Percentiles rank a stretch among this genome's conserved stretches.
These are phyloP conservation scores for Yponomeuta malinellus DNA, from an alignment of 2,888 invertebrate genomes.

Conservation along the genomic window DNA sequence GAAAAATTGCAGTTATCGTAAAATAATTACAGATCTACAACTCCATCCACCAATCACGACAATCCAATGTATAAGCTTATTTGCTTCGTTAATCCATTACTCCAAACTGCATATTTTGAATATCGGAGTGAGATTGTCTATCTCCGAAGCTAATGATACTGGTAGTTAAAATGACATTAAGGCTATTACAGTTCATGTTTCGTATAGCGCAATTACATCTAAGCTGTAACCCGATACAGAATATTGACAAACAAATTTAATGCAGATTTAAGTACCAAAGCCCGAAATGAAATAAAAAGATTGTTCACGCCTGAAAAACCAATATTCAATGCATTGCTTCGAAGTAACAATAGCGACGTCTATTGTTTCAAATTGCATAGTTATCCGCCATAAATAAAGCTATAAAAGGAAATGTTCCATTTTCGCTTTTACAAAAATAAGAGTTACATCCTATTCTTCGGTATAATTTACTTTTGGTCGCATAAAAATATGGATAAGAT, in stretches of 20 bases:
- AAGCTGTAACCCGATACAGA: background rate
- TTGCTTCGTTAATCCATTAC: background rate
- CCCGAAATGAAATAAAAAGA: background rate
- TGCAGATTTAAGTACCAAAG: background rate
- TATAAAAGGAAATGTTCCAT: slow-evolving; percentile 27
- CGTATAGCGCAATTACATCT: background rate
- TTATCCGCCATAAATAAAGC: slow-evolving; percentile 27
- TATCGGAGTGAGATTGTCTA: background rate
- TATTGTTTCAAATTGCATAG: slow-evolving; percentile 31
- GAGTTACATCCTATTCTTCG: slow-evolving; percentile 20
- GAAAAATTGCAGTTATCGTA: too few species aligned
- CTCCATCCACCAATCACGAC: too few species aligned
- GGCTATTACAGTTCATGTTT: background rate
- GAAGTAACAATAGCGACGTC: slow-evolving; percentile 24
- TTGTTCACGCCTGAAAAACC: background rate
- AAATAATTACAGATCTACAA: too few species aligned
- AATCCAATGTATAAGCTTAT: too few species aligned
- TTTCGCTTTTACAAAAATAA: slow-evolving; percentile 22
- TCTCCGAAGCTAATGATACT: background rate
- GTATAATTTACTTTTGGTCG: slow-evolving; percentile 8
- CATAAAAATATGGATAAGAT: slow-evolving; percentile 7
- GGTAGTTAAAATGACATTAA: background rate
- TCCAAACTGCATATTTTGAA: slow-evolving; percentile 15
- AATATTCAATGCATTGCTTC: slow-evolving; percentile 8
- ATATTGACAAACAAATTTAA: background rate